Percentiles rank a stretch among this genome's conserved stretches.
phyloP scores from a whole-genome alignment of 2,888 invertebrate species.

The Heliothis peltigera region DNA sequence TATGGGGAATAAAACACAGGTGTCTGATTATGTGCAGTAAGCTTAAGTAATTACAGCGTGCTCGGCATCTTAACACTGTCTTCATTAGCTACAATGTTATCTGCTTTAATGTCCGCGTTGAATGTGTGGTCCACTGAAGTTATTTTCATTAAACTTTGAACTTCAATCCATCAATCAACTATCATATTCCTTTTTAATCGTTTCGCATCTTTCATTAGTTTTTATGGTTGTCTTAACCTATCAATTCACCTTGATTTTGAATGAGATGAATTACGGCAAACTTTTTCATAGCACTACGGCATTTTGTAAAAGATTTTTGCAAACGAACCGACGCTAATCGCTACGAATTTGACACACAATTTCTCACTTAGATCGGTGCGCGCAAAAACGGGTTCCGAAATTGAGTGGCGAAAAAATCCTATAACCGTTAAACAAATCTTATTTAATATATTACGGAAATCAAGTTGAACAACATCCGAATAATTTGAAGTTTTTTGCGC shows the following conservation, averaged over 20 bases:
- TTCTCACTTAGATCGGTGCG: conserved; percentile 59
- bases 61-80: neutral
- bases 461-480: conserved; percentile 62
- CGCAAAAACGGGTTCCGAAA: conserved; percentile 61
- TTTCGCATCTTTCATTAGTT: neutral
- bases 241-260: neutral
- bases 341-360: conserved; percentile 66
- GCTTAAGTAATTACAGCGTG: neutral
- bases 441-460: conserved; percentile 74
- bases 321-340: conserved; percentile 59
- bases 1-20: neutral
- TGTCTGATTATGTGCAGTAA: neutral
- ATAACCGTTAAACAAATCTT: conserved; percentile 68
- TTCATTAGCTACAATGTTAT: neutral
- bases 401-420: conserved; percentile 42
- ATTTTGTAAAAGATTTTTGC: conserved; percentile 13
- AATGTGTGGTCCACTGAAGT: neutral
- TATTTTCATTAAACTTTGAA: neutral
- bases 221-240: neutral
- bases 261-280: conserved; percentile 3
- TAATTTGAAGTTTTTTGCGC: conserved; percentile 52
- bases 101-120: neutral
- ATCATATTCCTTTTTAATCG: neutral
- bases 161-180: neutral
- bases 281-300: conserved; percentile 19